Conservation (phyloP, 2,888 invertebrate species). For the Argyresthia goedartella region DNA sequence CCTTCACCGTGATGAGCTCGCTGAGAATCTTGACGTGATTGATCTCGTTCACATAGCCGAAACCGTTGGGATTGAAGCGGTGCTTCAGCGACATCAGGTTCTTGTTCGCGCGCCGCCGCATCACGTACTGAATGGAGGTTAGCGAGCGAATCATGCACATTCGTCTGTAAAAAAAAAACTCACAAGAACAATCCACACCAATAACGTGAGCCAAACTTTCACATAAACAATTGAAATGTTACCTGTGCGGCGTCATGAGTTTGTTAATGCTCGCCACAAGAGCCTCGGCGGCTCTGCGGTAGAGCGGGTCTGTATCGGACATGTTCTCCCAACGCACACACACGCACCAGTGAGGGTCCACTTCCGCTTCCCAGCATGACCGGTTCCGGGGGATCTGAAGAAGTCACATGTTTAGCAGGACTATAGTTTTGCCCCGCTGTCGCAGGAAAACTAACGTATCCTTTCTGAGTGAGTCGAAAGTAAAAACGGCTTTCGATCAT, state of each 20-base stretch:
- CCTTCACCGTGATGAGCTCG: neutral
- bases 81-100: neutral
- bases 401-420: too few relatives aligned
- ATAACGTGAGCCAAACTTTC: too few relatives aligned
- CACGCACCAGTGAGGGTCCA: conserved; percentile 97
- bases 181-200: too few relatives aligned
- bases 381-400: conserved; percentile 75
- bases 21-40: neutral
- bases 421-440: too few relatives aligned
- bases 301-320: conserved; percentile 50
- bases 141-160: neutral
- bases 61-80: neutral
- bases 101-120: neutral
- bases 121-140: neutral
- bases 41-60: neutral
- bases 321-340: conserved; percentile 88
- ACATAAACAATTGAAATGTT: too few relatives aligned
- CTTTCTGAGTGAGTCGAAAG: conserved; percentile 14
- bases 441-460: too few relatives aligned
- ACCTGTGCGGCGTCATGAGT: neutral
- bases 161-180: too few relatives aligned
- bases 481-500: too few relatives aligned
- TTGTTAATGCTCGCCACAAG: conserved; percentile 73
- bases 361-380: conserved; percentile 88
- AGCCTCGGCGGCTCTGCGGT: conserved; percentile 68